These are phyloP conservation scores for Ericerus pela DNA, from an alignment of 1,140 invertebrate species.

Conservation along the genomic window DNA sequence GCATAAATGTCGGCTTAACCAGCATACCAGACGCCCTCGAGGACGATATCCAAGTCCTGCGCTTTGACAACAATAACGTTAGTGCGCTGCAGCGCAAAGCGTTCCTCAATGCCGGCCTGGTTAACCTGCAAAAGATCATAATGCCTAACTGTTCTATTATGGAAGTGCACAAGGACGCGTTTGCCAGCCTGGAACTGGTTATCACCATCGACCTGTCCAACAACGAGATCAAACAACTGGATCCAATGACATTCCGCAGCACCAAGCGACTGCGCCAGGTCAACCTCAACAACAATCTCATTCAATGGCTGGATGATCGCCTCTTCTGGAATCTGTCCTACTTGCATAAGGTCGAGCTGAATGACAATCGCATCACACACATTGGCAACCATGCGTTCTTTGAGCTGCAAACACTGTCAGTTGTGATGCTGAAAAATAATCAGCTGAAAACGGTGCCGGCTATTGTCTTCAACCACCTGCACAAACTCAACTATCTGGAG, in stretches of 20 bases:
- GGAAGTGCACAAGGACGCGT: conserved; percentile 52
- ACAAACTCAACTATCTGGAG: conserved; percentile 41
- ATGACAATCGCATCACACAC: conserved; percentile 49
- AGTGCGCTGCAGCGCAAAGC: conserved; percentile 44
- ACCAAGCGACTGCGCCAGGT: conserved; percentile 51
- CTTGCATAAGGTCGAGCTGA: conserved; percentile 58
- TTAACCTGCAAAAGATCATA: conserved; percentile 65
- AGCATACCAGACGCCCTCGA: conserved; percentile 54
- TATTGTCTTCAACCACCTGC: too few species aligned
- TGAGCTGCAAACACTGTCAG: conserved; percentile 47
- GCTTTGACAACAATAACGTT: conserved; percentile 56
- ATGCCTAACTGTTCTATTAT: conserved; percentile 55
- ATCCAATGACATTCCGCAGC: conserved; percentile 47
- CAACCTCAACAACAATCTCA: conserved; percentile 52
- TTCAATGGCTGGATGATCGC: conserved; percentile 51
- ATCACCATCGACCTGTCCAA: conserved; percentile 71
- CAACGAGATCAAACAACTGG: conserved; percentile 36
- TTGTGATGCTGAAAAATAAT: conserved; percentile 54
- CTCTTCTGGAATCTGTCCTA: conserved; percentile 57
- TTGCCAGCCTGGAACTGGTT: conserved; percentile 59
- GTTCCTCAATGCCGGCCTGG: conserved; percentile 50
- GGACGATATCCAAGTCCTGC: conserved; percentile 54
- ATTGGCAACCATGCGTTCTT: conserved; percentile 54
- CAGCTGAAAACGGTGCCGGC: too few species aligned
- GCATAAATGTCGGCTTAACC: conserved; percentile 42